Evolutionary conservation across 2,888 invertebrate genomes (phyloP), one percentile per base, ranked within the genome.

Genomic region (Eilema sororculum): DNA sequence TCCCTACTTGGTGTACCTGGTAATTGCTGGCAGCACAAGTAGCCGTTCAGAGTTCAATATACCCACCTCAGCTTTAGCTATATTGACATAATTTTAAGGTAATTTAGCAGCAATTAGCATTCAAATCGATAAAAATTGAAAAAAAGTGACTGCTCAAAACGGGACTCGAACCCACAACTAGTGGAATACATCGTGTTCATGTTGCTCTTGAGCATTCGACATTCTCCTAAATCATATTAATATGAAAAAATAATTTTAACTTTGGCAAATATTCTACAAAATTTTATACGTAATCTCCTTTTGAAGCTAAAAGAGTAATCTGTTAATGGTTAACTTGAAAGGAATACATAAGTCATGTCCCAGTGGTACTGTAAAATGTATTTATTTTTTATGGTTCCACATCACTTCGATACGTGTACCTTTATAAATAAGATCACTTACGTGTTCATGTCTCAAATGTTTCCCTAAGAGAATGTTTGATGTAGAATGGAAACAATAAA

Each of bases 371-470:
- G 22, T 59, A 28, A 37, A 64, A 59, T 41, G 13, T 33, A 61
- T 28, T 46, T 64, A 33, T 68, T 58, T 64, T 65, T 69, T 59
- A 59, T 64, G 68, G 33, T 70, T 70, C 12, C 24, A 52, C 24
- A 28, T 57, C 57, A 67, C 58, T 33, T 52, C 57, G 22, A 57
- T 67, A 59, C 22, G 25, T 33, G 9, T 63, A 66, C 33, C 67
- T 63, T 37, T 63, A 67, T 58, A 69, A 69, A 69, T 64, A 69
- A 69, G 58, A 63, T 69, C 68, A 59, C 64, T 69, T 64, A 64
- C 58, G 64, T 64, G 30, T 46, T 64, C 64, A 63, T 59, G 41
- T 46, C 41, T 41, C 63, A 57, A 62, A 57, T n/a, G 56, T 63
- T 68, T 65, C 61, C 69, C 41, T 62, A 57, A 57, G 61, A 70